Evolutionary conservation across 2,797 vertebrate species (phyloP).

Genomic region (Jordanella pulchra): DNA sequence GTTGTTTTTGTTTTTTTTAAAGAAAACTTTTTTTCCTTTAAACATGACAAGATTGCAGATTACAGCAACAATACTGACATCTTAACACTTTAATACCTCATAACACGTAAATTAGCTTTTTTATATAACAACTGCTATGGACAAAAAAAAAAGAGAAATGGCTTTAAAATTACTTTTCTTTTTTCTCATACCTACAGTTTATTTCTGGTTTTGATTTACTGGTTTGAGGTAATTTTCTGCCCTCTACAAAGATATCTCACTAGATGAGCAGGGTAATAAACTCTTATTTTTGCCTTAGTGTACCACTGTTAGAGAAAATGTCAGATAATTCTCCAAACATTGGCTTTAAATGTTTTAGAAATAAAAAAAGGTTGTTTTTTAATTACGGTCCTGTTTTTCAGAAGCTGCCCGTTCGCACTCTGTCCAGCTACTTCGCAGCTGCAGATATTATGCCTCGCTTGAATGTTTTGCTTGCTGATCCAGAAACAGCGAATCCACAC

Average conservation of each 20-base stretch:
- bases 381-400: background rate
- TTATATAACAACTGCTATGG: background rate
- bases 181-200: background rate
- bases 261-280: slow-evolving; percentile 14
- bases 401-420: background rate
- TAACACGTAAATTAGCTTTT: background rate
- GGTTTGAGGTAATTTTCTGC: slow-evolving; percentile 1
- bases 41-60: background rate
- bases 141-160: background rate
- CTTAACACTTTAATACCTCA: background rate
- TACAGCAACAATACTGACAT: background rate
- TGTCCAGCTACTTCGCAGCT: background rate
- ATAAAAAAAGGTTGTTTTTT: slow-evolving; percentile 1
- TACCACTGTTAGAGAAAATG: background rate
- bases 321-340: background rate
- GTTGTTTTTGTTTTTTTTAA: too few species aligned
- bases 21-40: background rate
- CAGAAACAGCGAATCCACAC: background rate
- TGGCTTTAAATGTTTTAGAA: background rate
- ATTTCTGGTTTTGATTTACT: slow-evolving; percentile 4
- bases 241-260: background rate
- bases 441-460: background rate
- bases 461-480: background rate
- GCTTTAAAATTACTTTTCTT: background rate
- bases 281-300: background rate